Base-by-base conservation (phyloP, 2,797 vertebrate species). In the Enteromius fasciolatus region DNA sequence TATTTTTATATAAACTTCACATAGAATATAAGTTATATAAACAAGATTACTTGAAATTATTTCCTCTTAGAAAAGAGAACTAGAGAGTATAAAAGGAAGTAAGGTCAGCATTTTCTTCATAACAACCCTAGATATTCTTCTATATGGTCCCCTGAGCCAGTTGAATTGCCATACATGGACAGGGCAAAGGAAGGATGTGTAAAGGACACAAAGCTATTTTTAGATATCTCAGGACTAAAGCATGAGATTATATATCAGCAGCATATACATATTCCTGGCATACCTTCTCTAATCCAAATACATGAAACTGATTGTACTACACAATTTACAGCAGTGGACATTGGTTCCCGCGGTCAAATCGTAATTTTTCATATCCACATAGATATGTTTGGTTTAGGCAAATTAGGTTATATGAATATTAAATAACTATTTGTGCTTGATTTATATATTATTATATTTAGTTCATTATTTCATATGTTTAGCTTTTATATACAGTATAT, bases 101-200 rank as follows among this genome's bases (percentile, higher is more conserved):
- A 80, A 7, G 5, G 10, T 63, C 31, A 31, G 18, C 39, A 89
- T 87, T 84, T 70, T 81, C 67, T 69, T 25, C 73, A 79, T 20
- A 57, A 39, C 25, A 59, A 70, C 14, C 8, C 36, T 54, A 54
- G 50, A 68, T 54, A 57, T 20, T 72, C 9, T 12, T 66, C 63
- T 70, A 46, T 39, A 73, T 74, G 44, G 82, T 75, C 5, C 50
- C 57, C 70, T 36, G 72, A 81, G 83, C 87, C 87, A 90, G 87
- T 28, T 68, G 75, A 85, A 85, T 89, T 87, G 85, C 94, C 93
- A 46, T 93, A 94, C 85, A 94, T 90, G 93, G 94, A 78, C 82
- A 89, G 15, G 63, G 66, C 25, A 41, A 64, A 50, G 18, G 41
- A 28, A 41, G 73, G 74, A 72, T 81, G 80, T 77, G 67, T 77